Conservation (phyloP, 2,888 invertebrate species). For the Drosophila paracracens region DNA sequence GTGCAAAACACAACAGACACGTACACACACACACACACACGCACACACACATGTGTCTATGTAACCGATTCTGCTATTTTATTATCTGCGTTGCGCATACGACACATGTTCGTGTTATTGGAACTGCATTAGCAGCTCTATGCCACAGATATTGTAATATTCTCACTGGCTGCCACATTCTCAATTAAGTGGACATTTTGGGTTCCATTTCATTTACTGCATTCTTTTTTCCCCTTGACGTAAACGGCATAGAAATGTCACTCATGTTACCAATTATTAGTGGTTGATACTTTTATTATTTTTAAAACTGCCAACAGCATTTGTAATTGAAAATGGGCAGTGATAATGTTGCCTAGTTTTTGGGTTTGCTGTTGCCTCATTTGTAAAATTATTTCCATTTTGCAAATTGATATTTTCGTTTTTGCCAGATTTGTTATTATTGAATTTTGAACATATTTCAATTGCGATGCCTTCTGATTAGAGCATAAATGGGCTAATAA, state of each 20-base stretch:
- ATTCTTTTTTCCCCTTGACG: conserved; percentile 32
- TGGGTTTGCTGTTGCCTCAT: conserved; percentile 10
- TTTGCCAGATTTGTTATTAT: conserved; percentile 36
- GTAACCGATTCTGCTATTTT: conserved; percentile 20
- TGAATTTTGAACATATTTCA: conserved; percentile 35
- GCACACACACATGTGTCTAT: conserved; percentile 5
- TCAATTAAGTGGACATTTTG: conserved; percentile 49
- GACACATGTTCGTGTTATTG: conserved; percentile 30
- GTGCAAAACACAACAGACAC: conserved; percentile 16
- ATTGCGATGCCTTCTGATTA: conserved; percentile 18
- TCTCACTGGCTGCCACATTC: conserved; percentile 40
- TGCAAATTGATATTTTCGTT: conserved; percentile 58
- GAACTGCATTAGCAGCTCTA: conserved; percentile 65
- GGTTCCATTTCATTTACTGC: conserved; percentile 39
- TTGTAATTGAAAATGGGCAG: conserved; percentile 46
- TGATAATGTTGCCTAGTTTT: conserved; percentile 24
- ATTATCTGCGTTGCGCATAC: conserved; percentile 47
- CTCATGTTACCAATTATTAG: background rate
- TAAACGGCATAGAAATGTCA: conserved; percentile 39
- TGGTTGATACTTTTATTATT: background rate
- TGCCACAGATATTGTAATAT: conserved; percentile 58
- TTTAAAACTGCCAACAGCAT: conserved; percentile 13
- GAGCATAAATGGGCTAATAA: conserved; percentile 39
- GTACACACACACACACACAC: conserved; percentile 4
- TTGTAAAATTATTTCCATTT: conserved; percentile 32